Conservation (phyloP, 92 coral and sea anemone species). For the Epizoanthus illoricatus region DNA sequence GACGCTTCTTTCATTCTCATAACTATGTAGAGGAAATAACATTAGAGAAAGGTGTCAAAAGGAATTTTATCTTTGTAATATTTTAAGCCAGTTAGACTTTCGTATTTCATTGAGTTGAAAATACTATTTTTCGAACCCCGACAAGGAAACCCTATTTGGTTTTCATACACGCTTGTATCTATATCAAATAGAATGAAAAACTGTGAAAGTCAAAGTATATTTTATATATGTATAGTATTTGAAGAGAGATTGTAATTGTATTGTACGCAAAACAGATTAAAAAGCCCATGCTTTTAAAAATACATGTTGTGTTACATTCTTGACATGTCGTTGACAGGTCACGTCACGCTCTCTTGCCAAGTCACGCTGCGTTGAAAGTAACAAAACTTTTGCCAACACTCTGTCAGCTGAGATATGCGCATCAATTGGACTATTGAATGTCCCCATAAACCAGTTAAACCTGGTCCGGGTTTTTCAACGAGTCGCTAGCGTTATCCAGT, state of each 20-base stretch:
- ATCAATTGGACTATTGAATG: not conserved
- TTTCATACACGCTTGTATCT: not conserved
- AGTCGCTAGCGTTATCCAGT: too few relatives aligned
- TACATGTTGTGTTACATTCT: conserved; percentile 26
- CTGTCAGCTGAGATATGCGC: not conserved
- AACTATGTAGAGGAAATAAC: conserved; percentile 5
- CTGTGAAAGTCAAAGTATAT: not conserved
- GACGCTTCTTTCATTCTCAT: not conserved
- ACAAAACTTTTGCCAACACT: not conserved
- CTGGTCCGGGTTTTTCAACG: too few relatives aligned
- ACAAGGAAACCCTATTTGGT: conserved; percentile 18
- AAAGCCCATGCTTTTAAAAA: not conserved
- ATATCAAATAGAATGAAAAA: not conserved
- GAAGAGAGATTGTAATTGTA: not conserved
- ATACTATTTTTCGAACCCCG: conserved; percentile 8
- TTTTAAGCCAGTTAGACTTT: conserved; percentile 1
- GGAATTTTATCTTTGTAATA: conserved; percentile 21
- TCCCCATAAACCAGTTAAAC: too few relatives aligned
- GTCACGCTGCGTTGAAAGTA: not conserved
- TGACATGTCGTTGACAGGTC: conserved; percentile 23
- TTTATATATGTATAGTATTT: not conserved
- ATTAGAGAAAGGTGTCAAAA: conserved; percentile 1
- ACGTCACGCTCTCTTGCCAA: conserved; percentile 1
- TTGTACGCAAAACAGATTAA: conserved; percentile 26
- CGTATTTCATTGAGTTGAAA: conserved; percentile 4